Evolutionary conservation across 2,888 invertebrate species (phyloP), one percentile per base, ranked within the genome.

Genomic region (Diarsia brunnea): DNA sequence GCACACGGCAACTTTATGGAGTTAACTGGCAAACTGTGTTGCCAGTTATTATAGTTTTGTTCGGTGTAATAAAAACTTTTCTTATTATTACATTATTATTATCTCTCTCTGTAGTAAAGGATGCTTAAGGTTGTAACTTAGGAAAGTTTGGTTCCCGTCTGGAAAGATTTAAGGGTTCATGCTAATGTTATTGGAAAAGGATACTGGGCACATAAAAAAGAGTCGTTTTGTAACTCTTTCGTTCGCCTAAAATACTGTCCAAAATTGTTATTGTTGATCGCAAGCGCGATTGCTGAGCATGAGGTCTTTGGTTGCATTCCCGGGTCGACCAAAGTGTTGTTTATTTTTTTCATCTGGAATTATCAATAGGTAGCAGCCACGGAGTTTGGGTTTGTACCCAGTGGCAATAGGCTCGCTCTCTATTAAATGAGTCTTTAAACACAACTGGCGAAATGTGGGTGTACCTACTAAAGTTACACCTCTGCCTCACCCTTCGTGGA

Each of bases 1-100:
- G 88, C 83, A 79, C 88, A 86, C 86, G 89, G 89, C 85, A 92
- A 92, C 91, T 94, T 94, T 92, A 92, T 92, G 88, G 90, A 90
- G 85, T 90, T 84, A 91, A 91, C 91, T 90, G 86, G 86, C 82
- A 88, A 90, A 90, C 89, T 89, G 87, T 90, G 89, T 88, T 82
- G 82, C 82, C 85, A 79, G 86, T 87, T 83, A 87, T 88, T 86
- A 88, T 84, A 85, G 84, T 87, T 86, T 83, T 85, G 84, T 88
- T 88, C 82, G 73, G 63, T 61, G 64, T 71, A 80, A 74, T 88
- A 88, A 85, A 87, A 88, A 88, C 86, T 88, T 88, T 88, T 80
- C 79, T 86, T 85, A 84, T 87, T 84, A 87, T 84, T 84, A 84
- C 70, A 27, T 75, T 86, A 81, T 84, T 83, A 84, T 88, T 60